Percentiles rank a stretch among this genome's conserved stretches.
Evolutionary conservation across 2,888 invertebrate genomes (phyloP).

Genomic region (Erebia ligea): DNA sequence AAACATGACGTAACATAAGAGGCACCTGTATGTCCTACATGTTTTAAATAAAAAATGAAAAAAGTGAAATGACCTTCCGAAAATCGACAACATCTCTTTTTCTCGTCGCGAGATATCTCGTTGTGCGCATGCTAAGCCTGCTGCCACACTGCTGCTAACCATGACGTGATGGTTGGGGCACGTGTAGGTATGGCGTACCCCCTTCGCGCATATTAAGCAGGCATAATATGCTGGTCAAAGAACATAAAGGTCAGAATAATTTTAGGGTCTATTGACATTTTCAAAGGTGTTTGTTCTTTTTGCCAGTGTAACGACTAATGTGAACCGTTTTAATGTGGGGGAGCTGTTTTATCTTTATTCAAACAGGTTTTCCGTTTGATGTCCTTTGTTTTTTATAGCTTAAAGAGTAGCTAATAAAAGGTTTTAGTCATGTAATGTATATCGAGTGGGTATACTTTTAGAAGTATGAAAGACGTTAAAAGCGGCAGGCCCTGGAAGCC

Average conservation of each 20-base stretch:
- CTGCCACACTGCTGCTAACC: too few species aligned
- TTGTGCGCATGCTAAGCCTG: too few species aligned
- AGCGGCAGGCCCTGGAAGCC: too few species aligned
- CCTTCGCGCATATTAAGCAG: not conserved
- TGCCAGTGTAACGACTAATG: not conserved
- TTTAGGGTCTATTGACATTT: constrained; percentile 4
- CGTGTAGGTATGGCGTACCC: not conserved
- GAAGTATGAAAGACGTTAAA: too few species aligned
- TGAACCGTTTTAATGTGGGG: not conserved
- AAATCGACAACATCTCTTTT: too few species aligned
- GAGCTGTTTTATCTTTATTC: not conserved
- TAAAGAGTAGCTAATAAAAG: not conserved
- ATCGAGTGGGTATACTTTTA: too few species aligned
- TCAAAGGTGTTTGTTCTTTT: not conserved
- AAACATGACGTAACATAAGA: too few species aligned
- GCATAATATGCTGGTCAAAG: not conserved
- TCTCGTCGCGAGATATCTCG: too few species aligned
- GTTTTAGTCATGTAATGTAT: too few species aligned
- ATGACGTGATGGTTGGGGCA: not conserved
- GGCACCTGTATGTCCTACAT: too few species aligned
- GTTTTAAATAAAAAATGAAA: too few species aligned
- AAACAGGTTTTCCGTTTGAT: not conserved
- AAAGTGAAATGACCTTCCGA: too few species aligned
- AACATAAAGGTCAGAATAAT: constrained; percentile 9
- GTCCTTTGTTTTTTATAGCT: not conserved